phyloP scores from a whole-genome alignment of 2,888 invertebrate genomes.

The Cryptosula pallasiana region DNA sequence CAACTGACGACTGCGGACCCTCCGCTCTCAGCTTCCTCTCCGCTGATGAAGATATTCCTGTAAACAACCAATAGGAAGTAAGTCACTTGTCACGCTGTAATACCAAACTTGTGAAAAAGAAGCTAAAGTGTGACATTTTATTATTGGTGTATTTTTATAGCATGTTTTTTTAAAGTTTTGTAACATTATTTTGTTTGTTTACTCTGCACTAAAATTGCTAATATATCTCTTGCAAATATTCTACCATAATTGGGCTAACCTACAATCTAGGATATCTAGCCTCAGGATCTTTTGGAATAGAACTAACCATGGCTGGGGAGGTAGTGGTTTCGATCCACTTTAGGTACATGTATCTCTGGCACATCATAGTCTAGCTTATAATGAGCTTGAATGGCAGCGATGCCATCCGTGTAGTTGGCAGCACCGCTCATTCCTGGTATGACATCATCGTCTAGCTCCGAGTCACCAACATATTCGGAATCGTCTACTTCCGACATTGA shows the following conservation, averaged over 20 bases:
- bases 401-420: conserved; percentile 54
- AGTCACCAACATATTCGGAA: conserved; percentile 46
- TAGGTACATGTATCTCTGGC: conserved; percentile 59
- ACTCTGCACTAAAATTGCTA: no score
- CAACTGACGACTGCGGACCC: not conserved
- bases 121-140: no score
- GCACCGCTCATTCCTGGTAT: not conserved
- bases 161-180: no score
- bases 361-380: conserved; percentile 36
- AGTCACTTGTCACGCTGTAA: no score
- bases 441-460: conserved; percentile 62
- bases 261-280: no score
- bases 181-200: no score
- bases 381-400: conserved; percentile 42
- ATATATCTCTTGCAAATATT: no score
- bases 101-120: no score
- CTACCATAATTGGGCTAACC: no score
- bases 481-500: conserved; percentile 51
- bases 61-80: no score
- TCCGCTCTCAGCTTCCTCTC: not conserved
- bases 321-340: conserved; percentile 78
- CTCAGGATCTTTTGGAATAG: no score
- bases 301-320: conserved; percentile 59
- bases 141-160: no score
- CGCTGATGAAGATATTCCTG: not conserved